Evolutionary conservation across 1,140 invertebrate genomes (phyloP).

Genomic region (Drosophila repleta): DNA sequence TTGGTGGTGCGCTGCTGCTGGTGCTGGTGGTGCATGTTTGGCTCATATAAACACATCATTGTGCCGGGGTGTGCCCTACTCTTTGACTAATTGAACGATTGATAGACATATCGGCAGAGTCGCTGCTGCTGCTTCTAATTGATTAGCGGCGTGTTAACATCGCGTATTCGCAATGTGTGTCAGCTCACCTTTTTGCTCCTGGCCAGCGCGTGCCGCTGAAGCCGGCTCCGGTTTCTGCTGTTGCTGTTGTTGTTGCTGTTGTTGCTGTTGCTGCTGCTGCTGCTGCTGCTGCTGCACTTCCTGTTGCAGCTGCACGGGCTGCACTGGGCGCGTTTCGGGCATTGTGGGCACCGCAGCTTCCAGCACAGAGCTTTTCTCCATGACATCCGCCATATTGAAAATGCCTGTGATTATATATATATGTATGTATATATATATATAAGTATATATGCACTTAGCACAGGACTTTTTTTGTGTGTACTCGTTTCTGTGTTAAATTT

Average conservation of each 20-base stretch:
- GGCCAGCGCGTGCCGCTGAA: slow-evolving; percentile 53
- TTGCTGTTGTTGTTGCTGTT: slow-evolving; percentile 27
- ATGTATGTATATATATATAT: slow-evolving; percentile 16
- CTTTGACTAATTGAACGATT: slow-evolving; percentile 68
- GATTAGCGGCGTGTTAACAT: slow-evolving; percentile 53
- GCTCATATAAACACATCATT: slow-evolving; percentile 67
- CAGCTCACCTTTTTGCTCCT: slow-evolving; percentile 70
- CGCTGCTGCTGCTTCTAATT: slow-evolving; percentile 53
- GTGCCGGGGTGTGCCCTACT: slow-evolving; percentile 54
- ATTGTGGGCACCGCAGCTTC: slow-evolving; percentile 67
- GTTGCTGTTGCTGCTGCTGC: slow-evolving; percentile 29
- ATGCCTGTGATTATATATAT: slow-evolving; percentile 47
- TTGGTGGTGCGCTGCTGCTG: not conserved
- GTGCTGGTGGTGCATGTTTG: slow-evolving; percentile 53
- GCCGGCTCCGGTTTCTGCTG: slow-evolving; percentile 29
- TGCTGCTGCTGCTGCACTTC: slow-evolving; percentile 50
- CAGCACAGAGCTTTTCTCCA: slow-evolving; percentile 82
- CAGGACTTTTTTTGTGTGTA: slow-evolving; percentile 64
- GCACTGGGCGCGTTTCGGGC: slow-evolving; percentile 49
- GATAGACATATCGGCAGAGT: slow-evolving; percentile 3
- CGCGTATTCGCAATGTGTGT: slow-evolving; percentile 66
- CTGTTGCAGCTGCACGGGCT: slow-evolving; percentile 48
- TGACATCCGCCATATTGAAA: slow-evolving; percentile 82
- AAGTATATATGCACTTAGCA: slow-evolving; percentile 60
- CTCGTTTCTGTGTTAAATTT: slow-evolving; percentile 28